phyloP scores from a whole-genome alignment of 2,888 invertebrate species.

The Acrocyrtus sp. region DNA sequence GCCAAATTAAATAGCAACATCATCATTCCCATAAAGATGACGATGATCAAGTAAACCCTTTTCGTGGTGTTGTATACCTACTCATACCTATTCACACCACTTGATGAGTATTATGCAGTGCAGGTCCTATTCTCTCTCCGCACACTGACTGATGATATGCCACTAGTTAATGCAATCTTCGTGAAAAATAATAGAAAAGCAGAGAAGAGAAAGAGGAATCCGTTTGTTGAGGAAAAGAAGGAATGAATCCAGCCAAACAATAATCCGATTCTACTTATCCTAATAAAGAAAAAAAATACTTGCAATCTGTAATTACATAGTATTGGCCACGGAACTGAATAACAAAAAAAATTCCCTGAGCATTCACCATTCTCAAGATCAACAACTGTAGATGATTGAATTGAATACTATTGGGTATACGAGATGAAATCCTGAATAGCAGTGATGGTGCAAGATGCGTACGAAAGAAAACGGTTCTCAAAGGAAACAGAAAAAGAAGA shows the following conservation, averaged over 20 bases:
- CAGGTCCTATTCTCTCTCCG: no score
- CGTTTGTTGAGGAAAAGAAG: conserved; percentile 16
- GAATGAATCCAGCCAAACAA: neutral
- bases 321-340: no score
- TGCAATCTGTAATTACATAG: no score
- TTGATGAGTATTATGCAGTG: no score
- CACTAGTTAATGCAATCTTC: conserved; percentile 8
- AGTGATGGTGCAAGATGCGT: conserved; percentile 28
- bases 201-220: conserved; percentile 18
- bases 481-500: no score
- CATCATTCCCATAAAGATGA: no score
- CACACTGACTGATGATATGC: no score
- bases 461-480: conserved; percentile 42
- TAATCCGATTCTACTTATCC: no score
- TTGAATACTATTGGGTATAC: neutral
- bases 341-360: no score
- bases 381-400: conserved; percentile 7
- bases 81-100: conserved; percentile 25
- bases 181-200: conserved; percentile 35
- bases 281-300: no score
- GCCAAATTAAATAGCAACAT: conserved; percentile 40
- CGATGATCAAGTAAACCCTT: no score
- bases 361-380: no score
- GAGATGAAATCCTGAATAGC: neutral
- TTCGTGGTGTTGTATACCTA: conserved; percentile 18